These are phyloP conservation scores for Tangara arthus DNA, from an alignment of 2,797 vertebrate genomes.

Conservation along the genomic window DNA sequence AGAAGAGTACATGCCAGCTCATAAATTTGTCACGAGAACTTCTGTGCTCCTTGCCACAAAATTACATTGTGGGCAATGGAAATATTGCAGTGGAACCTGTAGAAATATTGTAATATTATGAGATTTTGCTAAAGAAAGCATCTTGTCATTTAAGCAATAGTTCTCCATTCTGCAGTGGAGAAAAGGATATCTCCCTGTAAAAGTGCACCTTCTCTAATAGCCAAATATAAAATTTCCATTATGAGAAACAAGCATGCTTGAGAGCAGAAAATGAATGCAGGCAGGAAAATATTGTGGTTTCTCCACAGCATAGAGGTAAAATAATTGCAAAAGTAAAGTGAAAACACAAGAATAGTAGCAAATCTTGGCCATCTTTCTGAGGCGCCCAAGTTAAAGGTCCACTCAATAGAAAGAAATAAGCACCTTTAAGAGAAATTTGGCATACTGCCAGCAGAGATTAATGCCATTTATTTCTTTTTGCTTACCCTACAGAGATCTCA, in stretches of 20 bases:
- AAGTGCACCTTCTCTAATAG: not conserved
- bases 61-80: not conserved
- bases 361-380: not conserved
- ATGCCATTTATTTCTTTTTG: not conserved
- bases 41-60: constrained; percentile 11
- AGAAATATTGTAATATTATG: constrained; percentile 12
- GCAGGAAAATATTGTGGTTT: not conserved
- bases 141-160: constrained; percentile 22
- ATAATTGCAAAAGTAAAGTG: not conserved
- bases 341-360: not conserved
- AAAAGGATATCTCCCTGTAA: not conserved
- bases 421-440: not conserved
- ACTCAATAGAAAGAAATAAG: not conserved
- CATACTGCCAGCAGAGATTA: not conserved
- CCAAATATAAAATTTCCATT: not conserved
- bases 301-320: not conserved
- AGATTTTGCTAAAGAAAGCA: constrained; percentile 40
- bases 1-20: not conserved
- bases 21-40: constrained; percentile 26
- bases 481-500: not conserved
- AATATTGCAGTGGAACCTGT: constrained; percentile 13
- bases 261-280: not conserved
- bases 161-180: not conserved
- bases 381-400: not conserved
- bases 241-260: not conserved